Evolutionary conservation across 1,140 invertebrate genomes (phyloP).

Genomic region (Drosophila ercepeae): DNA sequence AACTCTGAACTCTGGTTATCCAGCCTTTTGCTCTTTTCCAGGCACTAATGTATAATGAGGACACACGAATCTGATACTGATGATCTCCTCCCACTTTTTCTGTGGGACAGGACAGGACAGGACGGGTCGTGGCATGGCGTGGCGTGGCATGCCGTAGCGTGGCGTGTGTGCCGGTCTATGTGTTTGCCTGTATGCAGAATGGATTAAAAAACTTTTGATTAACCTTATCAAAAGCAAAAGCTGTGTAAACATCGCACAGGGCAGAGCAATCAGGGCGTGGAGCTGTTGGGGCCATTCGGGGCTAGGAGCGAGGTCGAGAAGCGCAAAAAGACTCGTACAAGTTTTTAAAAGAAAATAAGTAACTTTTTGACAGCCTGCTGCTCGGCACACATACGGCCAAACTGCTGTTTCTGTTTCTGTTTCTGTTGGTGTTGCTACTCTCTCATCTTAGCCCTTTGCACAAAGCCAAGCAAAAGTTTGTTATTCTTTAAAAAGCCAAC

Average conservation of each 20-base stretch:
- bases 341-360: constrained; percentile 82
- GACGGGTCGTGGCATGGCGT: constrained; percentile 4
- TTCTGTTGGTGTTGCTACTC: constrained; percentile 33
- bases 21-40: neutral
- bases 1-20: constrained; percentile 1
- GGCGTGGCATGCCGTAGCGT: constrained; percentile 5
- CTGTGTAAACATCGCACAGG: constrained; percentile 74
- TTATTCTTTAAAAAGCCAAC: constrained; percentile 69
- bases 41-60: constrained; percentile 72
- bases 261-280: constrained; percentile 63
- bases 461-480: constrained; percentile 76
- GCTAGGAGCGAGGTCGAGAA: constrained; percentile 8
- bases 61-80: constrained; percentile 72
- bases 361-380: constrained; percentile 78
- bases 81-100: constrained; percentile 22
- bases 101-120: neutral
- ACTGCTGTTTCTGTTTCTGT: constrained; percentile 39
- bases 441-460: constrained; percentile 56
- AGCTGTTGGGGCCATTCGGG: neutral
- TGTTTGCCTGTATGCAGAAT: constrained; percentile 80
- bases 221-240: constrained; percentile 83
- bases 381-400: constrained; percentile 44
- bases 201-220: constrained; percentile 83
- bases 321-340: constrained; percentile 73
- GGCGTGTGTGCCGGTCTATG: constrained; percentile 56